These are phyloP conservation scores for Eristalis arbustorum DNA, from an alignment of 2,888 invertebrate genomes.

Conservation along the genomic window DNA sequence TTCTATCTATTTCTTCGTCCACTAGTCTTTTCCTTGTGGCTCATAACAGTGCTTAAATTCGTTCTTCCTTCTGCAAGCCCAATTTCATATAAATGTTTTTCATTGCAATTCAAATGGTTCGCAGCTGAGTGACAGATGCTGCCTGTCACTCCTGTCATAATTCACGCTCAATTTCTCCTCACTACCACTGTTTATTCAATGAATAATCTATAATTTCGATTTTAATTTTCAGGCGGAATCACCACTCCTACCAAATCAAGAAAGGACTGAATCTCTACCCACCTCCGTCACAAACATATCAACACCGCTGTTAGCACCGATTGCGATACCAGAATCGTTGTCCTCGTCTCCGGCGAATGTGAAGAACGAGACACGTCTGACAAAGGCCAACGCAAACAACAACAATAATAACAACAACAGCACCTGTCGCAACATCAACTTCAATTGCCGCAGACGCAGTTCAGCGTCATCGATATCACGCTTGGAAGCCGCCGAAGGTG, in stretches of 20 bases:
- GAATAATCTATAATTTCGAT: not conserved
- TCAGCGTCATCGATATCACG: slow-evolving; percentile 69
- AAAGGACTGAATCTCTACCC: slow-evolving; percentile 64
- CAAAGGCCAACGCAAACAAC: slow-evolving; percentile 44
- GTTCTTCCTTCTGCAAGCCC: too few relatives aligned
- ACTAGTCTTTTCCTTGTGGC: too few relatives aligned
- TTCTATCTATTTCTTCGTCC: too few relatives aligned
- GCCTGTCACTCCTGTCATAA: too few relatives aligned
- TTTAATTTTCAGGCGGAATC: slow-evolving; percentile 76
- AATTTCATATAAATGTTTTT: too few relatives aligned
- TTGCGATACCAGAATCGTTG: slow-evolving; percentile 64
- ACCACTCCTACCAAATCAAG: slow-evolving; percentile 76
- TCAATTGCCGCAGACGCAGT: slow-evolving; percentile 73
- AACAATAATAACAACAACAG: slow-evolving; percentile 59
- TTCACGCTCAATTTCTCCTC: too few relatives aligned
- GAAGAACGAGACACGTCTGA: slow-evolving; percentile 64
- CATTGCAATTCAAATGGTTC: too few relatives aligned
- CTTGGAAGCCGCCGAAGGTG: slow-evolving; percentile 51
- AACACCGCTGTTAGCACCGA: slow-evolving; percentile 63
- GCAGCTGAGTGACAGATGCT: too few relatives aligned
- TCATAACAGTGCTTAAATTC: too few relatives aligned
- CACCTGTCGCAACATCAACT: slow-evolving; percentile 25
- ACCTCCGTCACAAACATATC: slow-evolving; percentile 65
- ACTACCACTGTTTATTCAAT: not conserved
- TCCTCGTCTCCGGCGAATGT: slow-evolving; percentile 64